phyloP scores from a whole-genome alignment of 2,888 invertebrate species.

The Callyntrura guangdongensis region DNA sequence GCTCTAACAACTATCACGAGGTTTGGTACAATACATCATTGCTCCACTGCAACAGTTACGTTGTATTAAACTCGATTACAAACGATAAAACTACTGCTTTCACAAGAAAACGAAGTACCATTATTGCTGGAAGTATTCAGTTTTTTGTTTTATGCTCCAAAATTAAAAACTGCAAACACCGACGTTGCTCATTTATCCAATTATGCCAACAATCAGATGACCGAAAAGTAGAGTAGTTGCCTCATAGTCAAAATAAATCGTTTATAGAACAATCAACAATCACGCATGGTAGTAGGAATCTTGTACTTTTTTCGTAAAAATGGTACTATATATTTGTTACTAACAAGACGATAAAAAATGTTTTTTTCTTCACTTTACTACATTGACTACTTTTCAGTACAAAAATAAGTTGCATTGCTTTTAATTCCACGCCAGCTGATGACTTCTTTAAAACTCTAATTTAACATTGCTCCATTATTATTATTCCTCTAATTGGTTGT shows the following conservation, averaged over 20 bases:
- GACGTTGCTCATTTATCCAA: neutral
- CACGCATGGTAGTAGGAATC: neutral
- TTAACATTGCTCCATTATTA: neutral
- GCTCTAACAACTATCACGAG: too few relatives aligned
- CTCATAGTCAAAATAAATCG: too few relatives aligned
- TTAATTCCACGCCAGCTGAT: neutral
- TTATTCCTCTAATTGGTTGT: neutral
- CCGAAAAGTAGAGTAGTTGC: too few relatives aligned
- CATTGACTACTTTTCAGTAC: neutral
- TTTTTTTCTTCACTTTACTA: conserved; percentile 25
- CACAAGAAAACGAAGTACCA: neutral
- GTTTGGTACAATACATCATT: too few relatives aligned
- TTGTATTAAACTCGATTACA: neutral
- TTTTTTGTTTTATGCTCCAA: too few relatives aligned
- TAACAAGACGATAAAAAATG: neutral
- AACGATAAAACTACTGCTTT: neutral
- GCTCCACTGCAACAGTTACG: too few relatives aligned
- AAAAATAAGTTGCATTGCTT: conserved; percentile 25
- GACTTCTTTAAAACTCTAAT: neutral
- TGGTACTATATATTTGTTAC: neutral
- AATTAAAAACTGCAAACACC: neutral
- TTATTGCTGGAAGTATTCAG: neutral
- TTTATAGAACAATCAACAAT: neutral
- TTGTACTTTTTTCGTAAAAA: neutral
- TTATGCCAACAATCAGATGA: neutral